These are phyloP conservation scores for Drosophila albomicans DNA, from an alignment of 1,140 invertebrate genomes.

Conservation along the genomic window DNA sequence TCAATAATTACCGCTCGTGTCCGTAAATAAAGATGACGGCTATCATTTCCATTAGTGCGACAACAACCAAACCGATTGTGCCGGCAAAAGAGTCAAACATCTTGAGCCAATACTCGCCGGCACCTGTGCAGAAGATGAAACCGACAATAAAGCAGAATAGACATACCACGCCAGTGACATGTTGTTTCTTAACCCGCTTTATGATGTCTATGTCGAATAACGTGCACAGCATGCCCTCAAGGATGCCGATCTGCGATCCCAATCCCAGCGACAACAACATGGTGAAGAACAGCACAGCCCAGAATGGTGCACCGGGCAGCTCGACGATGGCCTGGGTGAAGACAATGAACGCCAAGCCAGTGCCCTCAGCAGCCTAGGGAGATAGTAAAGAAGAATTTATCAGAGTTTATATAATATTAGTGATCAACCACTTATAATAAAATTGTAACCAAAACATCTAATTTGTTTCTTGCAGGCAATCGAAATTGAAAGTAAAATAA, in stretches of 20 bases:
- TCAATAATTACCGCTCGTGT: conserved; percentile 90
- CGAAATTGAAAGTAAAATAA: too few species aligned
- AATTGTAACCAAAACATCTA: too few species aligned
- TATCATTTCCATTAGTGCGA: conserved; percentile 96
- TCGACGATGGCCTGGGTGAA: conserved; percentile 97
- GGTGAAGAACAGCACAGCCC: conserved; percentile 96
- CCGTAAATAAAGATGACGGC: conserved; percentile 96
- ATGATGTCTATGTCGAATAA: conserved; percentile 97
- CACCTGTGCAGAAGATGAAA: conserved; percentile 94
- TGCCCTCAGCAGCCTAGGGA: conserved; percentile 94
- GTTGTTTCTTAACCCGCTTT: conserved; percentile 93
- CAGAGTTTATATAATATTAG: too few species aligned
- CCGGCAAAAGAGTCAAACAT: conserved; percentile 98
- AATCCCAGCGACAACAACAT: conserved; percentile 96
- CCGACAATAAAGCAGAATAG: conserved; percentile 94
- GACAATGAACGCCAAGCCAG: conserved; percentile 95
- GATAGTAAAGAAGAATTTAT: too few species aligned
- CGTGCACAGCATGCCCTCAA: conserved; percentile 96
- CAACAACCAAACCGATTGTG: conserved; percentile 95
- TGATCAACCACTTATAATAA: too few species aligned
- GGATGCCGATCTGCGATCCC: conserved; percentile 96
- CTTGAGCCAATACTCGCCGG: conserved; percentile 97
- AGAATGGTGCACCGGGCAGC: conserved; percentile 95
- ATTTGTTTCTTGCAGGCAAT: too few species aligned
- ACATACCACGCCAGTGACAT: conserved; percentile 93